These are phyloP conservation scores for Stichodactyla helianthus DNA, from an alignment of 64 coral and sea anemone genomes.

Conservation along the genomic window DNA sequence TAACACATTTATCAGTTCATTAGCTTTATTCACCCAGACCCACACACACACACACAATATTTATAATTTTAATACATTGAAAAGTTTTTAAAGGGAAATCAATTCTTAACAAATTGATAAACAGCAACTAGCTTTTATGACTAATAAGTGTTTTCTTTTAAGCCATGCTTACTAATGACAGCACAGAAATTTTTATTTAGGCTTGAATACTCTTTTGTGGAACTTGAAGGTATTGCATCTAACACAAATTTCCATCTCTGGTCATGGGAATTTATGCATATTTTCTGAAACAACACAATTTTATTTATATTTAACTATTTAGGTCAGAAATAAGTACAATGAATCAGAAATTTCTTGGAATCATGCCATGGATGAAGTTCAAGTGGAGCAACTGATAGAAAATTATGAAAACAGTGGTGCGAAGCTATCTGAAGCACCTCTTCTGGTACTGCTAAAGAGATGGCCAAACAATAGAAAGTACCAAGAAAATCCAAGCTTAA, in stretches of 20 bases:
- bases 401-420: constrained; percentile 55
- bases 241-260: neutral
- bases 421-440: constrained; percentile 47
- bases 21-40: no score
- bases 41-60: no score
- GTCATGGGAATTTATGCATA: neutral
- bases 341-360: constrained; percentile 53
- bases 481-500: constrained; percentile 59
- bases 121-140: no score
- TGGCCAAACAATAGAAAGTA: constrained; percentile 72
- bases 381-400: constrained; percentile 50
- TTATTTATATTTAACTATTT: neutral
- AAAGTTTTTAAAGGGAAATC: no score
- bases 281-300: neutral
- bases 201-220: no score
- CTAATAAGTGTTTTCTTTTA: no score
- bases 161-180: no score
- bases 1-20: no score
- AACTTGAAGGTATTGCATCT: no score
- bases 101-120: no score
- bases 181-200: no score
- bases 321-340: constrained; percentile 75
- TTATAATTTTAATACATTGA: no score
- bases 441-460: constrained; percentile 65
- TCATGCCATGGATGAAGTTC: constrained; percentile 83